These are phyloP conservation scores for Eupristina koningsbergeri DNA, from an alignment of 1,140 invertebrate species.

Conservation along the genomic window DNA sequence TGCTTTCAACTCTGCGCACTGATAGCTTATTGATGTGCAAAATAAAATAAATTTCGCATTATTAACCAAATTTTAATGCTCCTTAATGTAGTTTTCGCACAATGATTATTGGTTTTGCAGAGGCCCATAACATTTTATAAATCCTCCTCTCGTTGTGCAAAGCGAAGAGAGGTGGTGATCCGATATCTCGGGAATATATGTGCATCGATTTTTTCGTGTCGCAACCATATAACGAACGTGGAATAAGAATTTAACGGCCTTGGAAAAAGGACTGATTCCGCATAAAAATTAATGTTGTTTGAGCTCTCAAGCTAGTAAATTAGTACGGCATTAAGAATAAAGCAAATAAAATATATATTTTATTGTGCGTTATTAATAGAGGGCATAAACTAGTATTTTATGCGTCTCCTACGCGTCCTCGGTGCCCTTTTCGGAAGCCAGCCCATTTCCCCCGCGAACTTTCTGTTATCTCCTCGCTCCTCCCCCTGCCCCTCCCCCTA, in stretches of 20 bases:
- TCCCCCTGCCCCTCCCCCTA: not conserved
- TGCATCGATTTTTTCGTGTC: not conserved
- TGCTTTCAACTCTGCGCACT: not conserved
- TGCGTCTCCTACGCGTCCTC: not conserved
- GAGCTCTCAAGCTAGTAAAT: no score
- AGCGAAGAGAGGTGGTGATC: no score
- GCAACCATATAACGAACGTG: not conserved
- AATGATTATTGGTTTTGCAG: no score
- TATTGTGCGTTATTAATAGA: not conserved
- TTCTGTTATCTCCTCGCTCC: slow-evolving; percentile 42
- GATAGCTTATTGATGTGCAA: not conserved
- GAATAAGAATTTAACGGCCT: not conserved
- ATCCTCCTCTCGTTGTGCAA: no score
- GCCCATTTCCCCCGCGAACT: not conserved
- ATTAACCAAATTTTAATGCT: no score
- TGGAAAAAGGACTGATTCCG: not conserved
- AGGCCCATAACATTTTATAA: no score
- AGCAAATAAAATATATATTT: not conserved
- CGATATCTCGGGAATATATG: no score
- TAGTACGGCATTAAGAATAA: not conserved
- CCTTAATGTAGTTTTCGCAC: no score
- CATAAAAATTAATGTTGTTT: not conserved
- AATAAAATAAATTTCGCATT: not conserved
- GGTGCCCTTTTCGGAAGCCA: not conserved
- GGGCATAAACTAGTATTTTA: not conserved